A percentile compares a stretch with the other conserved stretches of the same genome.
These are phyloP conservation scores for Volucella bombylans DNA, from an alignment of 2,888 invertebrate species.

Conservation along the genomic window DNA sequence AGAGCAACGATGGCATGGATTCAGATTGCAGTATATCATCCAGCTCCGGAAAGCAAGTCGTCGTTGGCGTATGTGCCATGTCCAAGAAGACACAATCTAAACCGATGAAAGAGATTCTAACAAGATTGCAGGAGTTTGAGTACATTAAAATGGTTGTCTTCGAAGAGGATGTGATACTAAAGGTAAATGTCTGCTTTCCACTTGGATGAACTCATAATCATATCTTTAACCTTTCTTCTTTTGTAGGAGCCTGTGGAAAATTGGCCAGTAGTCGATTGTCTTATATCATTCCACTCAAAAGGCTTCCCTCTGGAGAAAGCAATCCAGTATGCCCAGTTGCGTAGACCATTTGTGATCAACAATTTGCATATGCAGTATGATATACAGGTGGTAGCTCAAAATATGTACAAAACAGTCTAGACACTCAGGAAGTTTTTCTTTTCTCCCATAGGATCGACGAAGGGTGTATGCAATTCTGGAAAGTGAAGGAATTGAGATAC, in stretches of 20 bases:
- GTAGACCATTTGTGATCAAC: conserved; percentile 98
- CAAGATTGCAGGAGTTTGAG: conserved; percentile 96
- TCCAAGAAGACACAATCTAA: conserved; percentile 99
- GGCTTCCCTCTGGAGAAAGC: conserved; percentile 99
- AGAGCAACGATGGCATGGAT: conserved; percentile 84
- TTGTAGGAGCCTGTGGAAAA: conserved; percentile 94
- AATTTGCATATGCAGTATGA: conserved; percentile 99
- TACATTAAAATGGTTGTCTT: conserved; percentile 97
- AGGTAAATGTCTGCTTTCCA: conserved; percentile 83
- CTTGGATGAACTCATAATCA: neutral
- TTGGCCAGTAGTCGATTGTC: conserved; percentile 98
- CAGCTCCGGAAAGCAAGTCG: conserved; percentile 91
- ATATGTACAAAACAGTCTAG: conserved; percentile 44
- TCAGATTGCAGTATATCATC: conserved; percentile 84
- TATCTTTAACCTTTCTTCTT: conserved; percentile 13
- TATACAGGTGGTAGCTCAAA: conserved; percentile 87
- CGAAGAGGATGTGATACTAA: conserved; percentile 96
- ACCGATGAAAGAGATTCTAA: conserved; percentile 99
- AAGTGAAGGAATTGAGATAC: conserved; percentile 97
- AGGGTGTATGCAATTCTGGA: conserved; percentile 97
- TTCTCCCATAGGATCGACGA: conserved; percentile 88
- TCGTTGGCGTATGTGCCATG: conserved; percentile 99
- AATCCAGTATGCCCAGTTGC: conserved; percentile 95
- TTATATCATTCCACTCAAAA: conserved; percentile 98
- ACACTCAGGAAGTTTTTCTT: conserved; percentile 35